Conservation (phyloP, 1,140 invertebrate genomes). For the Micrasema longulum region DNA sequence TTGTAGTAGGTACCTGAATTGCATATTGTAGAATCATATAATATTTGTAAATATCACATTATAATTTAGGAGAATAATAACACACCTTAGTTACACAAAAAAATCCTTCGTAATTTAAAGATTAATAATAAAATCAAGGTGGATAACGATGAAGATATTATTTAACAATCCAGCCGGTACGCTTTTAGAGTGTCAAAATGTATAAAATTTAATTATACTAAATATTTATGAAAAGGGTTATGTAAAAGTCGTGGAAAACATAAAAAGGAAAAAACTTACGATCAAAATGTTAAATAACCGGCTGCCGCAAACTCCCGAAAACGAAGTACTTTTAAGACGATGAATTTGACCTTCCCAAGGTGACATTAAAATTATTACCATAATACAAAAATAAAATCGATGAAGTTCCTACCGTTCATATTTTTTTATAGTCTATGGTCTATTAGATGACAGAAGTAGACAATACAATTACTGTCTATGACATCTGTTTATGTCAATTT, state of each 20-base stretch:
- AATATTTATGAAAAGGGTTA: not conserved
- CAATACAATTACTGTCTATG: too few species aligned
- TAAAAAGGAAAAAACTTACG: constrained; percentile 11
- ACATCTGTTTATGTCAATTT: too few species aligned
- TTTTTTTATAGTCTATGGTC: too few species aligned
- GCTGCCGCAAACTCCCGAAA: constrained; percentile 23
- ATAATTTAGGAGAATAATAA: too few species aligned
- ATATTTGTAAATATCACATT: too few species aligned
- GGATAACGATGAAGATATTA: too few species aligned
- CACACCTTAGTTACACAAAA: too few species aligned
- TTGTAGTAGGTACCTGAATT: too few species aligned
- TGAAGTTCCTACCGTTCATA: not conserved
- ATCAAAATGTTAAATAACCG: constrained; percentile 34
- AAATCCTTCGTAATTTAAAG: not conserved
- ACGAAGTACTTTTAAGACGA: constrained; percentile 18
- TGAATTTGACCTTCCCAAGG: constrained; percentile 63
- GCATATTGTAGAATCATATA: too few species aligned
- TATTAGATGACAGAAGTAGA: too few species aligned
- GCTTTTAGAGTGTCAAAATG: constrained; percentile 2
- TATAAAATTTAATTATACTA: not conserved
- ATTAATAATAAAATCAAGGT: constrained; percentile 9
- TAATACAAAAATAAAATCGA: not conserved
- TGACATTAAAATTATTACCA: constrained; percentile 55
- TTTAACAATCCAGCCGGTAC: not conserved
- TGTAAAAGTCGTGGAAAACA: not conserved